Base-by-base conservation (phyloP, 1,140 invertebrate species). In the Halesus radiatus region DNA sequence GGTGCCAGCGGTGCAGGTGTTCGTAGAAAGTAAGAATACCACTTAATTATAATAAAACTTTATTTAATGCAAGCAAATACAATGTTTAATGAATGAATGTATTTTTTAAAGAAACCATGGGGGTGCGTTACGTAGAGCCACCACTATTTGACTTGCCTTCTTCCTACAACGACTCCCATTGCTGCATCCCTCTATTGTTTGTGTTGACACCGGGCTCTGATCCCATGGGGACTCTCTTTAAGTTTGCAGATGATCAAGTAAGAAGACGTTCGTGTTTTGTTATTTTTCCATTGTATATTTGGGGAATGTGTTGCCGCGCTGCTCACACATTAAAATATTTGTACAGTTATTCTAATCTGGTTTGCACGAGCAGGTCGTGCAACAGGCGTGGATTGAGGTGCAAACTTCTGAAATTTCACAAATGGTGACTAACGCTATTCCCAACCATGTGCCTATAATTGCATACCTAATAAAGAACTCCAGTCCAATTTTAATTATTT, bases 161-260 rank as follows among this genome's bases (percentile, higher is more conserved):
- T 1, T 95, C 95, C 0, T 98, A 94, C 85, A 89, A 89, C 0
- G 97, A 98, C 86, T 98, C 97, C 0, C 93, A 95, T 79, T 94
- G 93, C 84, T 93, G 91, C 81, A 93, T 96, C 15, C 98, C 98
- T 0, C 86, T 99, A 26, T 93, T 99, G 84, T 98, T 99, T 86
- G 92, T 99, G 3, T 87, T 98, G 16, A 98, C 97, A 3, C 96
- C 97, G 7, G 97, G 97, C 10, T 95, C 96, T 8, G 97, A 99
- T 91, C 97, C 98, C 0, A 96, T 96, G 85, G 94, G 95, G 5
- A 92, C 95, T 2, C 85, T 97, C 20, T 87, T 96, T 0, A 95
- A 96, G 86, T 97, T 97, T 89, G 97, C 97, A 18, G 96, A 98
- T 81, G 96, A 98, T 87, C 93, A 96, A 86, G 89, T 88, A 82